These are phyloP conservation scores for Delphinus delphis DNA, from an alignment of 2,113 vertebrate species.

Conservation along the genomic window DNA sequence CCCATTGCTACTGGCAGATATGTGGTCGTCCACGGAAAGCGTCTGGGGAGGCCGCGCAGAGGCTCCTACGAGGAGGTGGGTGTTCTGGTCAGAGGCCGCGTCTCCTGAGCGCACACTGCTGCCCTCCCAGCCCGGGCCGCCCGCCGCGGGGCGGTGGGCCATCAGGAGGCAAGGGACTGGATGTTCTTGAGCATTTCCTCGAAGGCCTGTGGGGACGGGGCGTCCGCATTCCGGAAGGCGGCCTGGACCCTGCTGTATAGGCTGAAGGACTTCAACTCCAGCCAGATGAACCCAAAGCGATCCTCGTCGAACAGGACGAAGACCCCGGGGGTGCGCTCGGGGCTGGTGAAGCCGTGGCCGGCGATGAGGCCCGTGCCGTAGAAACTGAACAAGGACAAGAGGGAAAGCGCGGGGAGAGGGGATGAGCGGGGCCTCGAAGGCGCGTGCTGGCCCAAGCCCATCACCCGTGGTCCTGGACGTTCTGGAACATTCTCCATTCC, in stretches of 20 bases:
- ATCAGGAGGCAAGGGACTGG: conserved; percentile 95
- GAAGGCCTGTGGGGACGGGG: conserved; percentile 92
- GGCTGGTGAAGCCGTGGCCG: conserved; percentile 97
- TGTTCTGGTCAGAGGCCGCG: conserved; percentile 68
- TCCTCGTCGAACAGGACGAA: conserved; percentile 96
- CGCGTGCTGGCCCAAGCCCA: neutral
- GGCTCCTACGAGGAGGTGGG: conserved; percentile 39
- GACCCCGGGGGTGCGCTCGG: conserved; percentile 93
- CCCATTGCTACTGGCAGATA: conserved; percentile 58
- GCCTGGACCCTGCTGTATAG: conserved; percentile 96
- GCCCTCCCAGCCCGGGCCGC: conserved; percentile 60
- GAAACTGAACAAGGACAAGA: conserved; percentile 84
- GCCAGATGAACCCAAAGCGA: conserved; percentile 98
- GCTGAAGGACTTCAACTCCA: conserved; percentile 98
- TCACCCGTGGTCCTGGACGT: rapidly evolving
- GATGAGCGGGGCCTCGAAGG: neutral
- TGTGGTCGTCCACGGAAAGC: conserved; percentile 40
- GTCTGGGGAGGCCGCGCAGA: neutral
- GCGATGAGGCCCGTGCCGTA: conserved; percentile 97
- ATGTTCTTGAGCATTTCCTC: conserved; percentile 97
- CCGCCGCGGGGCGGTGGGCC: neutral
- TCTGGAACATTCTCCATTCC: neutral
- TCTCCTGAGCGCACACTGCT: conserved; percentile 82
- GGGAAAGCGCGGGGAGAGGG: neutral
- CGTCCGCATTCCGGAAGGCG: conserved; percentile 90